These are phyloP conservation scores for Suncus etruscus DNA, from an alignment of 2,113 vertebrate genomes.

Conservation along the genomic window DNA sequence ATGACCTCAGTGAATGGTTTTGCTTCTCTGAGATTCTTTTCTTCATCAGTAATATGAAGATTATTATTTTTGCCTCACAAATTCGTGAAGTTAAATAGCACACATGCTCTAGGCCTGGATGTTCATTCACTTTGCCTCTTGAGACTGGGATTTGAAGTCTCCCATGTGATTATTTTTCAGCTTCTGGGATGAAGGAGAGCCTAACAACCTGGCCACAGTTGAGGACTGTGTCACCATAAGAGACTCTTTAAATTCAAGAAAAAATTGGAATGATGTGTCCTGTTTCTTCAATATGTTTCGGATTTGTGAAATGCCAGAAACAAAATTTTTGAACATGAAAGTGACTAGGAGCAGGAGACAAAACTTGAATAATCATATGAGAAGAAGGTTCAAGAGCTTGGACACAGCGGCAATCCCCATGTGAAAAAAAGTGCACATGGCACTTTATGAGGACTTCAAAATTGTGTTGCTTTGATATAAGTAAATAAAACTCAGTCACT, in stretches of 20 bases:
- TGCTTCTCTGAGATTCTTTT: slow-evolving; percentile 7
- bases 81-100: background rate
- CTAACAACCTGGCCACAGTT: slow-evolving; percentile 58
- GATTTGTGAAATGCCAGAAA: slow-evolving; percentile 75
- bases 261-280: slow-evolving; percentile 78
- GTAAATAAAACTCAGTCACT: slow-evolving; percentile 46
- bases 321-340: slow-evolving; percentile 20
- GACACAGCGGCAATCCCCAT: background rate
- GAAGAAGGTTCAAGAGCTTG: background rate
- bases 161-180: slow-evolving; percentile 33
- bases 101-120: background rate
- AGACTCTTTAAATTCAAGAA: slow-evolving; percentile 69
- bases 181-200: slow-evolving; percentile 80
- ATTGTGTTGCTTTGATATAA: background rate
- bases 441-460: background rate
- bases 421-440: background rate
- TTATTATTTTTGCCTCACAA: background rate
- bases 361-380: background rate
- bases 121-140: background rate
- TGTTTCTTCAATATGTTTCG: slow-evolving; percentile 63
- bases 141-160: background rate
- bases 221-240: slow-evolving; percentile 78
- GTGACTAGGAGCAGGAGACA: background rate
- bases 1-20: background rate
- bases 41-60: background rate